These are phyloP conservation scores for Armadillidium nasatum DNA, from an alignment of 1,140 invertebrate genomes.

Conservation along the genomic window DNA sequence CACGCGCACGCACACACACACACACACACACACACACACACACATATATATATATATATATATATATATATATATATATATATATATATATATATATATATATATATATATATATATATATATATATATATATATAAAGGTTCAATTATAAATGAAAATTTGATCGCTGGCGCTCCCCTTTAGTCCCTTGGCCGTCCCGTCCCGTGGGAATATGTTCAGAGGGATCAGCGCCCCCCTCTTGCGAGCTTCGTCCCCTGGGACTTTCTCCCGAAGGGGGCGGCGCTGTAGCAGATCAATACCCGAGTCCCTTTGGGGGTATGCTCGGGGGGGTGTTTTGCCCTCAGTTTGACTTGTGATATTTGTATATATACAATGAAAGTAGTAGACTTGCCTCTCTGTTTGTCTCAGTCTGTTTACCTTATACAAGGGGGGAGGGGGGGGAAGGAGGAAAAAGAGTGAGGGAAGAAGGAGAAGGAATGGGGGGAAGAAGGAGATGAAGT, in stretches of 20 bases:
- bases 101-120: no score
- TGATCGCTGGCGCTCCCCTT: background rate
- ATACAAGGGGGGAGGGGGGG: background rate
- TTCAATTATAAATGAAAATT: background rate
- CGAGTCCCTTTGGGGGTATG: conserved; percentile 1
- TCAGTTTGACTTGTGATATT: background rate
- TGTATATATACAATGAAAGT: no score
- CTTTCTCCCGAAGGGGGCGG: conserved; percentile 3
- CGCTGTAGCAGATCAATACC: background rate
- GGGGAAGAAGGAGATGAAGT: background rate
- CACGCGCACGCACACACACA: no score
- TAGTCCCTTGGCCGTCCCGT: conserved; percentile 1
- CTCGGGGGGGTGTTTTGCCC: background rate
- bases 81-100: no score
- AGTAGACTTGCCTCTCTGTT: no score
- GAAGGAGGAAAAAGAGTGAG: background rate
- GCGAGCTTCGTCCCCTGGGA: background rate
- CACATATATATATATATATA: no score
- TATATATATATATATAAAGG: background rate
- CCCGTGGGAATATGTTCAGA: background rate
- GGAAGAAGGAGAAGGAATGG: background rate
- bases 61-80: no score
- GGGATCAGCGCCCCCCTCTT: background rate
- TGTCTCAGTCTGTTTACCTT: no score
- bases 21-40: no score